Evolutionary conservation across 2,888 invertebrate species (phyloP).

Genomic region (Tinea pellionella): DNA sequence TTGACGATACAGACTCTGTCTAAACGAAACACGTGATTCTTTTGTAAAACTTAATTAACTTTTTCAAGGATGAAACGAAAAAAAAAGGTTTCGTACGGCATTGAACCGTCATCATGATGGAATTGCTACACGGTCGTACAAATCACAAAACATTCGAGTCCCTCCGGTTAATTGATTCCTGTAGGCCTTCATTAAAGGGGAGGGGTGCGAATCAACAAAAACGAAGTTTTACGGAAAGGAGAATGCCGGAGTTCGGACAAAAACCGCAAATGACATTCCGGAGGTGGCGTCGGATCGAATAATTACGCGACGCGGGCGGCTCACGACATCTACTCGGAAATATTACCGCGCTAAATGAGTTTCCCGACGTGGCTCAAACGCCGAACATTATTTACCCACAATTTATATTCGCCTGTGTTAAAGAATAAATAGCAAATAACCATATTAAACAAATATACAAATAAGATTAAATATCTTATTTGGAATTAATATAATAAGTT

Average conservation of each 20-base stretch:
- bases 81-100: slow-evolving; percentile 4
- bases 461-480: too few relatives aligned
- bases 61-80: slow-evolving; percentile 1
- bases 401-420: not conserved
- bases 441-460: too few relatives aligned
- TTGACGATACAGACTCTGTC: not conserved
- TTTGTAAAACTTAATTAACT: slow-evolving; percentile 12
- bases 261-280: slow-evolving; percentile 57
- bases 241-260: slow-evolving; percentile 43
- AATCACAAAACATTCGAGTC: slow-evolving; percentile 63
- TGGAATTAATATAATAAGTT: too few relatives aligned
- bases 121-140: slow-evolving; percentile 24
- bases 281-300: slow-evolving; percentile 48
- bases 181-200: slow-evolving; percentile 60
- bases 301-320: slow-evolving; percentile 35
- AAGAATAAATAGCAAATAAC: too few relatives aligned
- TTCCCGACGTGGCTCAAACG: not conserved
- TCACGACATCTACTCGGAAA: slow-evolving; percentile 34
- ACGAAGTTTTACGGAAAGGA: slow-evolving; percentile 53
- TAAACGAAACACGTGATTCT: not conserved
- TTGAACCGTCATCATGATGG: not conserved
- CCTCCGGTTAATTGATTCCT: slow-evolving; percentile 61
- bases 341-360: slow-evolving; percentile 2
- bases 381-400: not conserved
- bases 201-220: slow-evolving; percentile 44